A percentile compares a stretch with the other conserved stretches of the same genome.
Conservation (phyloP, 1,140 invertebrate species). For the Heliothis subflexa region DNA sequence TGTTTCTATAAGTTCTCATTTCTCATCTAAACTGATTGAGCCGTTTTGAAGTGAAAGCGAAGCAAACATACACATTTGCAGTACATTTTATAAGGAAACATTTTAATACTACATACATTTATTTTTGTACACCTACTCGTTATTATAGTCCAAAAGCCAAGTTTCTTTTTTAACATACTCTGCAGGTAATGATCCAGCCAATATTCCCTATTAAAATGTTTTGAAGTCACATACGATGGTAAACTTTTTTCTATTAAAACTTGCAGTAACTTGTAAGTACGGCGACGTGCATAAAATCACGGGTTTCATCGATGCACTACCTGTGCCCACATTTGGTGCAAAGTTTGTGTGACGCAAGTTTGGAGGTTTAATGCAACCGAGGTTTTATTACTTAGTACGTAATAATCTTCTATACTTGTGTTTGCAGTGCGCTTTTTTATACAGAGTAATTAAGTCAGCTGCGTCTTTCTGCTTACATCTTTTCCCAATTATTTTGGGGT, state of each 20-base stretch:
- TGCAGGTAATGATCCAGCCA: not conserved
- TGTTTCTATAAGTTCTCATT: no score
- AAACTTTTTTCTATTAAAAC: slow-evolving; percentile 13
- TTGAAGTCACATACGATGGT: not conserved
- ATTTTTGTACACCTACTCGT: no score
- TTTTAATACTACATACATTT: no score
- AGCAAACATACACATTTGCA: no score
- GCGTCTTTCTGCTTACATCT: no score
- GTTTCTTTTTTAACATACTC: not conserved
- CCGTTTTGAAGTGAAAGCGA: no score
- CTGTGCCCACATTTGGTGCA: not conserved
- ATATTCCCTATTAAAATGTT: slow-evolving; percentile 3
- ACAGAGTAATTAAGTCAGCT: no score
- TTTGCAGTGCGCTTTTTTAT: no score
- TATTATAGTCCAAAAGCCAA: not conserved
- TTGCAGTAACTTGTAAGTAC: not conserved
- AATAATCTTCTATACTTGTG: not conserved
- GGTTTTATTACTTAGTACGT: not conserved
- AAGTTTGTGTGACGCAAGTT: not conserved
- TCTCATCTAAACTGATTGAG: no score
- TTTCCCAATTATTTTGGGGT: no score
- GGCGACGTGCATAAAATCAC: not conserved
- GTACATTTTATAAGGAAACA: no score
- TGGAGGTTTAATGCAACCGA: not conserved
- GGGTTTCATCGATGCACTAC: not conserved